A percentile compares a stretch with the other conserved stretches of the same genome.
Evolutionary conservation across 2,888 invertebrate species (phyloP).

Genomic region (Philereme transversata): DNA sequence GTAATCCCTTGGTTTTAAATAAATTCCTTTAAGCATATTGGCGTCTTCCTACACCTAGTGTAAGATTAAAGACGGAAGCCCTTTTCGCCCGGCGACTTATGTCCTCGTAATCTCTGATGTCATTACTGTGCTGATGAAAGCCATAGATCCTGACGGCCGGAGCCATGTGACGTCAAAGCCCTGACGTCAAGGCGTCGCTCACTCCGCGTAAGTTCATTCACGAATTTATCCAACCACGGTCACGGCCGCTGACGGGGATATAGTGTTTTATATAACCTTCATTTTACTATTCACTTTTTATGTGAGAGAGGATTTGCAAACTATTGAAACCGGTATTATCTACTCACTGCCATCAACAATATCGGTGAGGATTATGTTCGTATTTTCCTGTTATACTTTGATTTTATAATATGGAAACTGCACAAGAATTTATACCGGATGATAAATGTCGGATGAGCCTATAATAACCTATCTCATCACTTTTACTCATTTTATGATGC

Average conservation of each 20-base stretch:
- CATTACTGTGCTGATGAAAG: slow-evolving; percentile 7
- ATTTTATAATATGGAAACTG: slow-evolving; percentile 1
- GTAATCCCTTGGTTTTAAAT: slow-evolving; percentile 3
- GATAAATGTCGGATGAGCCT: not conserved
- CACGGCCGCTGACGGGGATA: slow-evolving; percentile 52
- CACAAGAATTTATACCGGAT: not conserved
- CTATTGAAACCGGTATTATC: slow-evolving; percentile 15
- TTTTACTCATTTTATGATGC: not conserved
- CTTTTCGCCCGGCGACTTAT: slow-evolving; percentile 1
- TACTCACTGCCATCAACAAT: slow-evolving; percentile 11
- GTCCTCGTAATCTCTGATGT: slow-evolving; percentile 15
- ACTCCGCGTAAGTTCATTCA: slow-evolving; percentile 73
- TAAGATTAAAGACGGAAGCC: slow-evolving; percentile 8
- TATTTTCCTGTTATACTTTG: slow-evolving; percentile 15
- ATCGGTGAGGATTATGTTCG: slow-evolving; percentile 1
- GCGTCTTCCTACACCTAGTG: not conserved
- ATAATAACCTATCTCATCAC: not conserved
- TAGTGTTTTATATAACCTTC: slow-evolving; percentile 14
- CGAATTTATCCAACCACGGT: slow-evolving; percentile 66
- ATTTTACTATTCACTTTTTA: slow-evolving; percentile 19
- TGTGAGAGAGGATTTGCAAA: slow-evolving; percentile 12
- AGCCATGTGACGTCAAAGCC: slow-evolving; percentile 57
- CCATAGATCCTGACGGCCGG: slow-evolving; percentile 28
- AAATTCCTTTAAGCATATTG: not conserved
- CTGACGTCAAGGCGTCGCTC: slow-evolving; percentile 63